A percentile compares a stretch with the other conserved stretches of the same genome.
phyloP scores from a whole-genome alignment of 1,140 invertebrate genomes.

The Philaenus spumarius region DNA sequence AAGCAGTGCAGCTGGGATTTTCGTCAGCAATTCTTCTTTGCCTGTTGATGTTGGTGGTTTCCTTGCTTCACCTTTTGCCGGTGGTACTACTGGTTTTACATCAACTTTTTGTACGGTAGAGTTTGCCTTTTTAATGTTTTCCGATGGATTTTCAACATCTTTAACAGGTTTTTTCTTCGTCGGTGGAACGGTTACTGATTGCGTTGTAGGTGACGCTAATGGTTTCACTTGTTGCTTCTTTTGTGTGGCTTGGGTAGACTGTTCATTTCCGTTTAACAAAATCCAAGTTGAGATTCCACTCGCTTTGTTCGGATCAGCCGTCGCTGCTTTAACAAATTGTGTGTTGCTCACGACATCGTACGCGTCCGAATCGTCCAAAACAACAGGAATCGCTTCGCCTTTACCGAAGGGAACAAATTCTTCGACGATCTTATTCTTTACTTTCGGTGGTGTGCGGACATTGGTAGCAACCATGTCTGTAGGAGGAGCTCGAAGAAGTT shows the following conservation, averaged over 20 bases:
- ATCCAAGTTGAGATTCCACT: slow-evolving; percentile 69
- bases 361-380: slow-evolving; percentile 37
- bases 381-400: slow-evolving; percentile 51
- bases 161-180: slow-evolving; percentile 1
- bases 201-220: slow-evolving; percentile 5
- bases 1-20: slow-evolving; percentile 19
- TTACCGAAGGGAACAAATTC: slow-evolving; percentile 23
- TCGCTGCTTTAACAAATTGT: slow-evolving; percentile 42
- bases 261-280: slow-evolving; percentile 50
- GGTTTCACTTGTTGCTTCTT: slow-evolving; percentile 31
- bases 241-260: slow-evolving; percentile 35
- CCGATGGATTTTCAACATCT: slow-evolving; percentile 4
- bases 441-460: slow-evolving; percentile 52
- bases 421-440: slow-evolving; percentile 37
- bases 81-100: slow-evolving; percentile 9
- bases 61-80: slow-evolving; percentile 14
- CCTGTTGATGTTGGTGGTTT: not conserved
- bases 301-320: slow-evolving; percentile 45
- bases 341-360: slow-evolving; percentile 25
- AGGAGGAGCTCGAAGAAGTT: slow-evolving; percentile 38
- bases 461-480: slow-evolving; percentile 43
- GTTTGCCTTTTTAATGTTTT: slow-evolving; percentile 21
- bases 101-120: slow-evolving; percentile 6
- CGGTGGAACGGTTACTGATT: not conserved
- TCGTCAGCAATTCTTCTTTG: not conserved